A percentile compares a stretch with the other conserved stretches of the same genome.
These are phyloP conservation scores for Alexandromys fortis DNA, from an alignment of 2,113 vertebrate genomes.

Conservation along the genomic window DNA sequence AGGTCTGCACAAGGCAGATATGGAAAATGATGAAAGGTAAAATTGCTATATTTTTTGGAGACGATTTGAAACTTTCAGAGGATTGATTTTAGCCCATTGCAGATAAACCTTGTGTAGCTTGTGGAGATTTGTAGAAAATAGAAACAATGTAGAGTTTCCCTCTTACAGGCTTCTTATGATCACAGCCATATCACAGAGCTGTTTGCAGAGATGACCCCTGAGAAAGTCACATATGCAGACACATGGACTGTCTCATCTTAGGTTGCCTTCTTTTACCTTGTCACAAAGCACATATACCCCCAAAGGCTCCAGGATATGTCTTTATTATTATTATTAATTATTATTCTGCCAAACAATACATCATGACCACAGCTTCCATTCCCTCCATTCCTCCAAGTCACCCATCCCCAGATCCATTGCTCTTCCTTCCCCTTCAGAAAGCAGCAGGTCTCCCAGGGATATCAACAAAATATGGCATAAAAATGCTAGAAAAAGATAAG, in stretches of 20 bases:
- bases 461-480: neutral
- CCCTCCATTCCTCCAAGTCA: neutral
- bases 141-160: neutral
- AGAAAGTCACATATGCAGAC: neutral
- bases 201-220: neutral
- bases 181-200: accelerated
- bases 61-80: neutral
- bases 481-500: neutral
- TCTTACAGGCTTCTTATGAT: neutral
- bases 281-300: accelerated
- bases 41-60: too few species aligned
- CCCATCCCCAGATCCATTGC: neutral
- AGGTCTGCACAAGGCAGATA: neutral
- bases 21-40: neutral
- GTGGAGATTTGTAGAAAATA: neutral
- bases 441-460: neutral
- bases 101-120: neutral
- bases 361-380: neutral
- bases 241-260: accelerated
- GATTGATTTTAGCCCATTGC: neutral
- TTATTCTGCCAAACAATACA: neutral
- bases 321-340: neutral
- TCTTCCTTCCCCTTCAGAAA: neutral
- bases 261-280: too few species aligned
- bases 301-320: neutral